Conservation (phyloP, 2,113 vertebrate species). For the Lagenorhynchus albirostris region DNA sequence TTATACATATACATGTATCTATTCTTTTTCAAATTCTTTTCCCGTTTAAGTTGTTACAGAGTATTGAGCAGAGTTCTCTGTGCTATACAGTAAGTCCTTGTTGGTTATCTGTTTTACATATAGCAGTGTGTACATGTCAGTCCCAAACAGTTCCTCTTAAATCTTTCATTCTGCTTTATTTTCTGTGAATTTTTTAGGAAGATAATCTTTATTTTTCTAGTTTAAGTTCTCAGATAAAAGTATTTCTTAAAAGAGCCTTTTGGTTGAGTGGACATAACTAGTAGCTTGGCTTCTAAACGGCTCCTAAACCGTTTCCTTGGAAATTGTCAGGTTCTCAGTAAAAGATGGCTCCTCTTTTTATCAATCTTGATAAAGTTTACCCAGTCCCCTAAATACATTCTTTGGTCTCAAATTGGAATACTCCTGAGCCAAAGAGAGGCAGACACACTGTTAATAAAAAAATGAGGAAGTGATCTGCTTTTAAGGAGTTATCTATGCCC, state of each 20-base stretch:
- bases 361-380: neutral
- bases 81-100: too few species aligned
- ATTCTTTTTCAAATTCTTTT: too few species aligned
- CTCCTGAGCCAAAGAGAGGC: neutral
- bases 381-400: neutral
- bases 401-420: neutral
- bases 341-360: neutral
- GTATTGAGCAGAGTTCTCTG: too few species aligned
- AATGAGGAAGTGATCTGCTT: neutral
- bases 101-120: too few species aligned
- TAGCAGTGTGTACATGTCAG: too few species aligned
- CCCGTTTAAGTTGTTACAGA: too few species aligned
- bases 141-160: neutral
- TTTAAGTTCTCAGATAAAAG: neutral
- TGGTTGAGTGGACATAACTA: neutral
- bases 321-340: neutral
- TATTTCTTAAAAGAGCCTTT: neutral
- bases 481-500: neutral
- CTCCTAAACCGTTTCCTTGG: neutral
- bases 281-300: neutral
- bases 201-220: neutral
- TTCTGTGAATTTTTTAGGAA: neutral
- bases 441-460: neutral
- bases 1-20: too few species aligned
- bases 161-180: neutral